Base-by-base conservation (phyloP, 2,797 vertebrate species). In the Urosaurus nigricauda region DNA sequence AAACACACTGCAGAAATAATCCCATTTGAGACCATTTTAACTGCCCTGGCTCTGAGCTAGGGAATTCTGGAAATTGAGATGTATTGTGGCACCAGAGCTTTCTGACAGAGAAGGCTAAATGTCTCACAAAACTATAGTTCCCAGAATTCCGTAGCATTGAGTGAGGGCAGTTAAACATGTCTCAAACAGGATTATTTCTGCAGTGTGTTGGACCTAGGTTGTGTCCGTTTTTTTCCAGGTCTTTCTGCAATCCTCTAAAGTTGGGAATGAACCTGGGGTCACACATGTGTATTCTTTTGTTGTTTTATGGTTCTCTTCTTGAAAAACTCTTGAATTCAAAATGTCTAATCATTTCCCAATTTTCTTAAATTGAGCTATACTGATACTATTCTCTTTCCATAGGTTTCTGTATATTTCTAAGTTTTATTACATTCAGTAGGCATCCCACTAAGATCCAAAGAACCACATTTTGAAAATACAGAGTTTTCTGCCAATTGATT, bases 401-500 rank as follows among this genome's bases (percentile, higher is more conserved):
- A 53, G n/a, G 43, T 24, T 83, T 47, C 43, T 63, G 32, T 71
- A 26, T 74, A 65, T 75, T 2, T 11, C 11, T 56, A 24, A 9
- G 37, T 71, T 51, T 26, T 43, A 11, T 17, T 83, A 40, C 47
- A 75, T 83, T 79, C 40, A 63, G 35, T 12, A 40, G 11, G 53
- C 14, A 77, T 63, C 4, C 29, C 37, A 63, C 40, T 91, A 85
- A 83, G 26, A 90, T 91, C 56, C 87, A 78, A 81, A 75, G 86
- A 87, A 56, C 87, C 93, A 17, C 90, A 92, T 92, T 91, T 87
- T 92, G 93, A 77, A 88, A 53, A 90, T 32, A 51, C 6, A 63
- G 26, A 5, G 35, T 74, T n/a, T 58, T n/a, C 58, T 73, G 2
- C 2, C 8, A 19, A 43, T 29, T 21, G 12, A 56, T 56, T 16